Base-by-base conservation (phyloP, 2,113 vertebrate species). In the Coregonus clupeaformis region DNA sequence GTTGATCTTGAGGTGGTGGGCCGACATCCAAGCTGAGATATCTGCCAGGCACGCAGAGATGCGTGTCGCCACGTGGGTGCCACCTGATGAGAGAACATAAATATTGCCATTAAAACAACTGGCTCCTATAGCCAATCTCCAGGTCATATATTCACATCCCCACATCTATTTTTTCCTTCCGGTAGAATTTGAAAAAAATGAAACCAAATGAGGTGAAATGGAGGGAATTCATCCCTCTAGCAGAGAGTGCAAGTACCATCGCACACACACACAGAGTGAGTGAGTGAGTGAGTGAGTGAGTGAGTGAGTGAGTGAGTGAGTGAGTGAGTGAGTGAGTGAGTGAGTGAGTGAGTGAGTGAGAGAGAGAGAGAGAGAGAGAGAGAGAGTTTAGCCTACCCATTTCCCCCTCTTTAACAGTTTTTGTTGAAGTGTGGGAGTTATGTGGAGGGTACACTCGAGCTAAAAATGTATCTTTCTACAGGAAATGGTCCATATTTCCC, bases 161-260 rank as follows among this genome's bases (percentile, higher is more conserved):
- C 36, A 42, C 36, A 42, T 42, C 2, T 1, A 42, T 11, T 42
- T 11, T 42, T 42, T 42, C 36, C 11, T 42, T 42, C 79, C 77
- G 82, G 78, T 18, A 52, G 75, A 76, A 60, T 85, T 80, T 59
- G 32, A 64, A 72, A 87, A 84, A 85, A 57, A 77, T 42, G 80
- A 84, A 74, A 52, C 82, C 9, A 42, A 42, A 42, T 42, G 11
- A 42, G 77, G 82, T 60, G 76, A 84, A 77, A 84, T 65, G 77
- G 57, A 36, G 49, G 69, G 79, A 75, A 77, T 82, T 76, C 47
- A 49, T 63, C 77, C 68, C 59, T 52, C 29, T 78, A 71, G 73
- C n/a, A 63, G 74, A 63, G 57, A 42, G 9, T 47, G 36, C 71
- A 74, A 63, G 82, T 82, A 81, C 75, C 27, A 36, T 4, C 5